Conservation (phyloP, 2,888 invertebrate genomes). For the Cactoblastis cactorum region DNA sequence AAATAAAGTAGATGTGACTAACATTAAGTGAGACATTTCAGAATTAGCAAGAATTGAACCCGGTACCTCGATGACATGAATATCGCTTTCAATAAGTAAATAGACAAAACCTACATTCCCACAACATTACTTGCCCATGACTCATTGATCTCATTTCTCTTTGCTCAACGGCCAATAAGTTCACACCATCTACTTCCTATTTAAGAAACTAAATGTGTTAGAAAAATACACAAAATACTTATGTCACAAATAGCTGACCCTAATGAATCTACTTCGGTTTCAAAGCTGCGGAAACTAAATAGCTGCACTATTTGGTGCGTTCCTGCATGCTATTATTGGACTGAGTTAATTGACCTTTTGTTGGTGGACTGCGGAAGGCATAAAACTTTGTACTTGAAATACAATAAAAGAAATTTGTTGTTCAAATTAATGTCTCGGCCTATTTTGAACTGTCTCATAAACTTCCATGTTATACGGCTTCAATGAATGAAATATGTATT, state of each 20-base stretch:
- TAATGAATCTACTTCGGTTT: conserved; percentile 2
- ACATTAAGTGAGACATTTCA: too few relatives aligned
- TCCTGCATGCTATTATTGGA: conserved; percentile 1
- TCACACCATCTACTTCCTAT: background rate
- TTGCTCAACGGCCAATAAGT: background rate
- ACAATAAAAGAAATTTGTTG: too few relatives aligned
- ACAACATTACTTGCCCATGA: too few relatives aligned
- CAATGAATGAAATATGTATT: too few relatives aligned
- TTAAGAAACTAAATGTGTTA: background rate
- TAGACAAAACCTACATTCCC: too few relatives aligned
- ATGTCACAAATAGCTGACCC: background rate
- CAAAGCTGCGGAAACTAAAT: conserved; percentile 2
- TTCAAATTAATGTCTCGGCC: too few relatives aligned
- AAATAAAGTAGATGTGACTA: too few relatives aligned
- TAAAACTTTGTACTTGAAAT: background rate
- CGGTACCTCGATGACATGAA: too few relatives aligned
- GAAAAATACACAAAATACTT: background rate
- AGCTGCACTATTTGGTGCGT: background rate
- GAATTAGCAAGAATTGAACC: too few relatives aligned
- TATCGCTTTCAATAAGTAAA: background rate
- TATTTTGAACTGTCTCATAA: too few relatives aligned
- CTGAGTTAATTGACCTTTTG: conserved; percentile 3
- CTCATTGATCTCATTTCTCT: background rate
- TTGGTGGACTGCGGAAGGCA: background rate
- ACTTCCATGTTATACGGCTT: too few relatives aligned